phyloP scores from a whole-genome alignment of 2,888 invertebrate species.

The Netelia fuscicornis region DNA sequence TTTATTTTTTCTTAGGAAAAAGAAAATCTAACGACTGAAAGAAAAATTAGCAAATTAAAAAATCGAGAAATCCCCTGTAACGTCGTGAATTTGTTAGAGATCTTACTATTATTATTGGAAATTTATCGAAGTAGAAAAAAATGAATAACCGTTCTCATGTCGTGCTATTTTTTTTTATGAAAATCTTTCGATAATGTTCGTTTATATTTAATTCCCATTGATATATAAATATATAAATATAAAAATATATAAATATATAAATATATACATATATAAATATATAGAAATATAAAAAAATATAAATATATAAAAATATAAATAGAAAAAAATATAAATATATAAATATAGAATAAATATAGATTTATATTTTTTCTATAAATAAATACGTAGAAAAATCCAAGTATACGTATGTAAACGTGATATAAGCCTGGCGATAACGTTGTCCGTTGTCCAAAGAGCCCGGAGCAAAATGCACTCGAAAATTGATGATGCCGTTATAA shows the following conservation, averaged over 20 bases:
- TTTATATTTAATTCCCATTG: not conserved
- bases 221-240: no score
- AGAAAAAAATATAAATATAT: no score
- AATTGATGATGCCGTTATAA: slow-evolving; percentile 67
- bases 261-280: no score
- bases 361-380: no score
- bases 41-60: no score
- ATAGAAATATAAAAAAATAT: no score
- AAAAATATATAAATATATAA: no score
- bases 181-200: not conserved
- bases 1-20: not conserved
- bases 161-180: not conserved
- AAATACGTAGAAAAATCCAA: not conserved
- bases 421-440: slow-evolving; percentile 40
- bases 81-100: not conserved
- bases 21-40: not conserved
- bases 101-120: not conserved
- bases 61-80: no score
- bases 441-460: slow-evolving; percentile 47
- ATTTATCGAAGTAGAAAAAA: not conserved
- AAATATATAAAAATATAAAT: no score
- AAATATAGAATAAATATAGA: no score
- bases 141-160: not conserved
- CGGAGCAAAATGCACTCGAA: slow-evolving; percentile 45
- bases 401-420: slow-evolving; percentile 2